Percentiles rank a stretch among this genome's conserved stretches.
phyloP scores from a whole-genome alignment of 2,113 vertebrate genomes.

The Pelmatolapia mariae region DNA sequence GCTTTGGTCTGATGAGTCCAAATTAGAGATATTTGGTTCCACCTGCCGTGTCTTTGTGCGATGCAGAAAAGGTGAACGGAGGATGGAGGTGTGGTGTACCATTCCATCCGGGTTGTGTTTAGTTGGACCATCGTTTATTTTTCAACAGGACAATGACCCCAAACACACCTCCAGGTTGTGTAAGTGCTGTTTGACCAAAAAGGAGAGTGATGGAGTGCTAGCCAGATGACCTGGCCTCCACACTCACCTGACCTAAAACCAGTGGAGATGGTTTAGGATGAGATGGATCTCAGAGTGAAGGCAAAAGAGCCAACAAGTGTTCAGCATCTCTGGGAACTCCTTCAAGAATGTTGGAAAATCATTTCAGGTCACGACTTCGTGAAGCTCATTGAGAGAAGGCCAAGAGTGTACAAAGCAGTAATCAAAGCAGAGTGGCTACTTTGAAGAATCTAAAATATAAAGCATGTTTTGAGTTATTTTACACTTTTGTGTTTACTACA shows the following conservation, averaged over 20 bases:
- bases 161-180: background rate
- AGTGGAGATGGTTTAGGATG: background rate
- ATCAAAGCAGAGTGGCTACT: background rate
- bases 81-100: background rate
- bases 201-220: background rate
- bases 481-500: background rate
- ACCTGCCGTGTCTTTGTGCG: background rate
- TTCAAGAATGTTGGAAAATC: background rate
- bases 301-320: background rate
- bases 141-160: background rate
- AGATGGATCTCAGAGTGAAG: background rate
- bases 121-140: background rate
- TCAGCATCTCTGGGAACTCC: too few relatives aligned
- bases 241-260: background rate
- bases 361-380: background rate
- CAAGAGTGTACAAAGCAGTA: background rate
- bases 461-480: background rate
- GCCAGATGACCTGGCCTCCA: background rate
- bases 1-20: background rate
- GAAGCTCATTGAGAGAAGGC: background rate
- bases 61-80: background rate
- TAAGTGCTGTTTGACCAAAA: background rate
- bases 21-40: background rate
- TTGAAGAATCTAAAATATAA: background rate
- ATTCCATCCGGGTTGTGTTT: accelerated